These are phyloP conservation scores for Penaeus chinensis DNA, from an alignment of 1,140 invertebrate genomes.

Conservation along the genomic window DNA sequence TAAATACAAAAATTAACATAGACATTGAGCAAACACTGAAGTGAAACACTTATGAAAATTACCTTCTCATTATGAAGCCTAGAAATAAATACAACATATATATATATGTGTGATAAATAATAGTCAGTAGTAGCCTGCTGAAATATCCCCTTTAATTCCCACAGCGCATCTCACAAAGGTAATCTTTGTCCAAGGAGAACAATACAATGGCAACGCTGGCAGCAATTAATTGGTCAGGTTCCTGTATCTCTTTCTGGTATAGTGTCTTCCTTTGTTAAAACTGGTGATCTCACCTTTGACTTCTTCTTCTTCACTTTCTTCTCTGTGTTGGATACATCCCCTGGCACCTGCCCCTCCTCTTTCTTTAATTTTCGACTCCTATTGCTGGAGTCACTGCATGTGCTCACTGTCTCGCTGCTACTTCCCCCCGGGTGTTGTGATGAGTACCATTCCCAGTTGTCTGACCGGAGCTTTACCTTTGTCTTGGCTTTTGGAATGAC, in stretches of 20 bases:
- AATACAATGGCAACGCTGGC: conserved; percentile 49
- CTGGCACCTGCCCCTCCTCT: conserved; percentile 6
- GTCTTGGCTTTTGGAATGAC: conserved; percentile 14
- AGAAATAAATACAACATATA: too few relatives aligned
- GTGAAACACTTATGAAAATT: too few relatives aligned
- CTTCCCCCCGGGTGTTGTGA: conserved; percentile 64
- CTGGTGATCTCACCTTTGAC: conserved; percentile 17
- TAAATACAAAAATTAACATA: too few relatives aligned
- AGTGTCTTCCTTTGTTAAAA: conserved; percentile 26
- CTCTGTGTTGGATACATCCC: conserved; percentile 7
- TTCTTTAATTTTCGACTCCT: conserved; percentile 10
- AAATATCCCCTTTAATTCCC: too few relatives aligned
- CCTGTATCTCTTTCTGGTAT: conserved; percentile 32
- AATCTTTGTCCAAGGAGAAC: conserved; percentile 28
- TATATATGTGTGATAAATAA: too few relatives aligned
- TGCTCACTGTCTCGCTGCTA: conserved; percentile 56
- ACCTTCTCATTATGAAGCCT: too few relatives aligned
- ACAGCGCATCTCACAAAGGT: neutral
- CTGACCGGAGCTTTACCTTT: conserved; percentile 64
- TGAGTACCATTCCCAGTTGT: conserved; percentile 67
- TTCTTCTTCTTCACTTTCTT: conserved; percentile 47
- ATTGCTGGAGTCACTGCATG: conserved; percentile 45
- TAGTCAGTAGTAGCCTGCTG: too few relatives aligned
- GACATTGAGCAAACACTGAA: too few relatives aligned
- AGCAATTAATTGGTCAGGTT: conserved; percentile 34